Evolutionary conservation across 2,797 vertebrate genomes (phyloP), one percentile per base, ranked within the genome.

Genomic region (Lutjanus argentimaculatus): DNA sequence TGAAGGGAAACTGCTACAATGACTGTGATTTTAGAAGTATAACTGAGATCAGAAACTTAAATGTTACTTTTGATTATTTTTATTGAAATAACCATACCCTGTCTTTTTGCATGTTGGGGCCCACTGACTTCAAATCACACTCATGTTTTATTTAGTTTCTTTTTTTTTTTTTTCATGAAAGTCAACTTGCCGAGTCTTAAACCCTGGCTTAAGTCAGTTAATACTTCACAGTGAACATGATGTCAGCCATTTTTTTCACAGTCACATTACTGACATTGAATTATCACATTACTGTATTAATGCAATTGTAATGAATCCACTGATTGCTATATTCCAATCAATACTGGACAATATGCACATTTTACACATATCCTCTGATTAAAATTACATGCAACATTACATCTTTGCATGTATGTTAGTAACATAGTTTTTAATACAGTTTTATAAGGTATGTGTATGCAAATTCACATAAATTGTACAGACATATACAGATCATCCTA

Each of bases 1-100:
- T 72, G 22, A 45, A 52, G n/a, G 42, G 21, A 45, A 72, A 52
- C 51, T 72, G 71, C 82, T 63, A 25, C 56, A 46, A 45, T 49
- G 15, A 17, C 19, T 17, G 51, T 51, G 19, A 52, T 43, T 72
- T 40, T 66, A 42, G 1, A 43, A 68, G 36, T 6, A 57, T 6
- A 17, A 49, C 43, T 19, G 3, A 21, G 49, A 46, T 52, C 13
- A 40, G 25, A 13, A 4, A 12, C 25, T 69, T 63, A 45, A 45
- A 61, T 58, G 1, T 45, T 10, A 51, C 22, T 65, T 73, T 58
- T 49, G 16, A 8, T 48, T 22, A 0, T 30, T 43, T 58, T 7
- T 17, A 57, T 45, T 15, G 16, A 11, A 7, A 58, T 25, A 51
- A 49, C 11, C 8, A 22, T 17, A 46, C 58, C 7, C 7, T 21